Conservation (phyloP, 1,140 invertebrate species). For the Adelges cooleyi region DNA sequence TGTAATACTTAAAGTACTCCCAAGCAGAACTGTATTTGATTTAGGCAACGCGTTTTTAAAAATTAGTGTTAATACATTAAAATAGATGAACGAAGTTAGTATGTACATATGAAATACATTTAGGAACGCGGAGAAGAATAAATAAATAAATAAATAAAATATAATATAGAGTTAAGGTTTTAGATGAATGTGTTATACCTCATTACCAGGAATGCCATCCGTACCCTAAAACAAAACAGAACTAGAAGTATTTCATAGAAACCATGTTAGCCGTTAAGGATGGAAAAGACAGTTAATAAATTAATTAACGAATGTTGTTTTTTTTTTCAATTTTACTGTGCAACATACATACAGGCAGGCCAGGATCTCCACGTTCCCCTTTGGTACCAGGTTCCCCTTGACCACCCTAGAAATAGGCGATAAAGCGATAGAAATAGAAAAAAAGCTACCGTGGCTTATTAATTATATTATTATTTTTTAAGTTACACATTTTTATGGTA, state of each 20-base stretch:
- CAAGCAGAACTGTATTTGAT: neutral
- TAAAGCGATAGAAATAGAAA: conserved; percentile 27
- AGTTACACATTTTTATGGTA: no score
- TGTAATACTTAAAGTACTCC: neutral
- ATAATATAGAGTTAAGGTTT: neutral
- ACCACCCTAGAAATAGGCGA: conserved; percentile 55
- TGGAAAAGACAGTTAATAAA: neutral
- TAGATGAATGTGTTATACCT: conserved; percentile 47
- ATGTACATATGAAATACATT: no score
- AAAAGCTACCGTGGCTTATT: no score
- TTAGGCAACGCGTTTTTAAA: neutral
- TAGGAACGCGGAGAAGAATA: no score
- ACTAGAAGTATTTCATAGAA: neutral
- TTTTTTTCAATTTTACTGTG: neutral
- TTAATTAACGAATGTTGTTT: neutral
- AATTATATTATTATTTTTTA: neutral
- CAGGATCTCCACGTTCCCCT: conserved; percentile 81
- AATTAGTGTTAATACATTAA: neutral
- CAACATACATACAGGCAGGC: conserved; percentile 65
- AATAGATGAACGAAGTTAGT: no score
- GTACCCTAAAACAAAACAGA: conserved; percentile 54
- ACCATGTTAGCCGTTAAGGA: neutral
- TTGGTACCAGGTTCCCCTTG: conserved; percentile 81
- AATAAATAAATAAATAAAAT: no score
- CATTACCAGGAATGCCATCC: conserved; percentile 79